phyloP scores from a whole-genome alignment of 2,797 vertebrate genomes.

The Cynopterus sphinx region DNA sequence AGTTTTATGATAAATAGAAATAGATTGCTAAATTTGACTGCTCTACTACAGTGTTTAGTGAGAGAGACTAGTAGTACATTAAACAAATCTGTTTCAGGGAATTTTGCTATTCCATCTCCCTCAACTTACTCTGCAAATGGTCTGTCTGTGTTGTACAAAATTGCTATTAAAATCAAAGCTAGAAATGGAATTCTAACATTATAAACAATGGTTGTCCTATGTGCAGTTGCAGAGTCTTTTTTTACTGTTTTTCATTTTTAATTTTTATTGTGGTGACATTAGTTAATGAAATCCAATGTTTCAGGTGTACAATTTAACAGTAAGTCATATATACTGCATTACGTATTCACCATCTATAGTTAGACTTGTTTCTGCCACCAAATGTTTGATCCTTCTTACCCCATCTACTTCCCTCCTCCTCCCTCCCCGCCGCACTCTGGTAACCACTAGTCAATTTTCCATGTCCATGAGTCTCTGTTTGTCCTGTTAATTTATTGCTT shows the following conservation, averaged over 20 bases:
- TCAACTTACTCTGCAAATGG: slow-evolving; percentile 46
- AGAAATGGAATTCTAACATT: not conserved
- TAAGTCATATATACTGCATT: too few species aligned
- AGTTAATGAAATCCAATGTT: too few species aligned
- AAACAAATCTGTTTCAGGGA: not conserved
- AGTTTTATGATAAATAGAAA: slow-evolving; percentile 61
- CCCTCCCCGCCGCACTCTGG: too few species aligned
- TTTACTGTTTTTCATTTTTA: not conserved
- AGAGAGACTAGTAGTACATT: slow-evolving; percentile 48
- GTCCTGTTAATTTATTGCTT: too few species aligned
- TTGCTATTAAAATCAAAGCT: not conserved
- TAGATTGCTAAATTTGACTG: slow-evolving; percentile 45
- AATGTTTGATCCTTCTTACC: too few species aligned
- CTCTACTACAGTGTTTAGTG: slow-evolving; percentile 47
- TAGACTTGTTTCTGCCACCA: too few species aligned
- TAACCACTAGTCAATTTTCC: too few species aligned
- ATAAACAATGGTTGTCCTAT: not conserved
- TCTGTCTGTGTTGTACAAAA: not conserved
- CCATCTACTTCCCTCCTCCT: too few species aligned
- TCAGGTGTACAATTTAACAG: too few species aligned
- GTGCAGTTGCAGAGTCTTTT: not conserved
- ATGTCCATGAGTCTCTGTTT: too few species aligned
- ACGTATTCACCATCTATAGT: too few species aligned
- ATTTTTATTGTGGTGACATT: too few species aligned
- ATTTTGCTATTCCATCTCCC: slow-evolving; percentile 22